Evolutionary conservation across 2,888 invertebrate species (phyloP).

Genomic region (Pseudoips prasinana): DNA sequence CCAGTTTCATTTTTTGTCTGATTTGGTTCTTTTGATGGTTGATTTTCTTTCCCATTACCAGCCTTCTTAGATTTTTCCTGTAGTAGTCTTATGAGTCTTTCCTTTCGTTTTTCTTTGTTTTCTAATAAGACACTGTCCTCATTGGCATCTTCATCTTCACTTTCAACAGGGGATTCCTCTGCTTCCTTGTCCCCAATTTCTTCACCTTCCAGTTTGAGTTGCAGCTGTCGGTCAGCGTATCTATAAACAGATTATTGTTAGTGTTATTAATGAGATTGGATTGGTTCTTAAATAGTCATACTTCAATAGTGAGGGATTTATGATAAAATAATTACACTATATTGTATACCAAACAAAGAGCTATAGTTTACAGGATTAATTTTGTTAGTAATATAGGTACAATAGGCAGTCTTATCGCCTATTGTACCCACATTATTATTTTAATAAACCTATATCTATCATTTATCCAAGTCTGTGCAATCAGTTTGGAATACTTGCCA

Average conservation of each 20-base stretch:
- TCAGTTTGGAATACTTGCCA: too few species aligned
- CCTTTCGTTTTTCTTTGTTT: conserved; percentile 60
- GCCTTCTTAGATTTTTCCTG: conserved; percentile 54
- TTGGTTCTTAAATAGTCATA: too few species aligned
- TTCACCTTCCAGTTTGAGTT: conserved; percentile 60
- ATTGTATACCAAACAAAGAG: too few species aligned
- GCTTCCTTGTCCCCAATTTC: conserved; percentile 75
- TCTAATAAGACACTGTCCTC: conserved; percentile 46
- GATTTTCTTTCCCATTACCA: conserved; percentile 26
- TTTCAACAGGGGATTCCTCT: conserved; percentile 68
- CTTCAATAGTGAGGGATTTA: too few species aligned
- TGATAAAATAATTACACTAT: too few species aligned
- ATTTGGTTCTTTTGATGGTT: conserved; percentile 12
- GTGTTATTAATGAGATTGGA: too few species aligned
- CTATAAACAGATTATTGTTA: conserved; percentile 40
- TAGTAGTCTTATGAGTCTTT: conserved; percentile 55
- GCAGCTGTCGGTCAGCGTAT: conserved; percentile 67
- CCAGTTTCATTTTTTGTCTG: conserved; percentile 3
- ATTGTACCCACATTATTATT: too few species aligned
- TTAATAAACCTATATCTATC: too few species aligned
- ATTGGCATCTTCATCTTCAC: conserved; percentile 59
- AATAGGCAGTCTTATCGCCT: too few species aligned
- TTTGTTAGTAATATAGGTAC: too few species aligned
- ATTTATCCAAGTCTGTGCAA: too few species aligned
- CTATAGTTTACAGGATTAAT: too few species aligned